phyloP scores from a whole-genome alignment of 35 echinoderm and acorn worm species.

The Anneissia japonica region DNA sequence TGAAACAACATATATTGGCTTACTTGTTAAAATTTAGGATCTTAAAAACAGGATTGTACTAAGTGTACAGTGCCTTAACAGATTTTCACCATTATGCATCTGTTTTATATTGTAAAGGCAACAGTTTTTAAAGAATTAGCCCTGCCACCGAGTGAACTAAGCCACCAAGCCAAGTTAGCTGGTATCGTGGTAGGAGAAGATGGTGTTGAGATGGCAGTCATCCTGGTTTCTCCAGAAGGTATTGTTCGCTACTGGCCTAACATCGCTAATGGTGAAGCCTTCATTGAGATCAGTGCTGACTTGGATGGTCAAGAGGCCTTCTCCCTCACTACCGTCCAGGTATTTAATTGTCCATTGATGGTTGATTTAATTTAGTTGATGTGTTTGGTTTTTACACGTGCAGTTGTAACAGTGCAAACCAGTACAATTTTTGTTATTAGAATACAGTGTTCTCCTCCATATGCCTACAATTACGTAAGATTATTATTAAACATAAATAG shows the following conservation, averaged over 20 bases:
- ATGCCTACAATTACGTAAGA: too few relatives aligned
- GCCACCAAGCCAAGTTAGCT: slow-evolving; percentile 65
- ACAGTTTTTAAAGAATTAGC: slow-evolving; percentile 71
- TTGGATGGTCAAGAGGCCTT: slow-evolving; percentile 92
- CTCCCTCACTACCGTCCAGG: slow-evolving; percentile 53
- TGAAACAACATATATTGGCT: not conserved
- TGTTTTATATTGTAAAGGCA: slow-evolving; percentile 23
- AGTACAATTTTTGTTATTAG: too few relatives aligned
- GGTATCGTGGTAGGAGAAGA: slow-evolving; percentile 30
- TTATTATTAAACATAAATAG: too few relatives aligned
- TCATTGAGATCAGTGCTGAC: slow-evolving; percentile 70
- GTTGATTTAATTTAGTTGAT: too few relatives aligned
- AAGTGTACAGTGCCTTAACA: not conserved
- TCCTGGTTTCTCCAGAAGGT: slow-evolving; percentile 88
- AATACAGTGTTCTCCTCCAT: too few relatives aligned
- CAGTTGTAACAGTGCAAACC: too few relatives aligned
- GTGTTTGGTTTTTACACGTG: too few relatives aligned
- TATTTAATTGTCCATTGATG: too few relatives aligned
- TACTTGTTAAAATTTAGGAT: not conserved
- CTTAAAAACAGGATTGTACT: not conserved
- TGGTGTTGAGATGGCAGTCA: slow-evolving; percentile 23
- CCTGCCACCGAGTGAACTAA: slow-evolving; percentile 83
- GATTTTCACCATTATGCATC: not conserved
- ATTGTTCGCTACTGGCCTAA: slow-evolving; percentile 89
- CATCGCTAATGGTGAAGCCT: slow-evolving; percentile 70